Evolutionary conservation across 2,888 invertebrate species (phyloP).

Genomic region (Drosophila mulleri): DNA sequence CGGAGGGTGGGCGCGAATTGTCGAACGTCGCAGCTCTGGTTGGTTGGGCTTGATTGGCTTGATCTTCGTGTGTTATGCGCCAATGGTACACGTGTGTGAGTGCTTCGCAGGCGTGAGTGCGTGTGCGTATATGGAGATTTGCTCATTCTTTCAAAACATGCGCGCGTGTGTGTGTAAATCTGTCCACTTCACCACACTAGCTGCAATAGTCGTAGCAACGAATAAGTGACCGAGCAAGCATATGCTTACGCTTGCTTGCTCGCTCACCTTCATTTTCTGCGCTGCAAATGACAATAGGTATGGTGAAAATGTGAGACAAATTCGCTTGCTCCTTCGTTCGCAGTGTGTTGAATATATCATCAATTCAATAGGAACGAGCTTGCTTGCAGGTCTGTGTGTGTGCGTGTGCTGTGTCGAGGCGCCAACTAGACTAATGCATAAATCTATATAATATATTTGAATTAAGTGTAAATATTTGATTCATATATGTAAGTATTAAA

Average conservation of each 20-base stretch:
- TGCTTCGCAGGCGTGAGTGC: slow-evolving; percentile 14
- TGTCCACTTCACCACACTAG: background rate
- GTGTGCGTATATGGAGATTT: slow-evolving; percentile 12
- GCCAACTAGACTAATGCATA: slow-evolving; percentile 44
- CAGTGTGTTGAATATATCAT: background rate
- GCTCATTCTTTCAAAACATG: background rate
- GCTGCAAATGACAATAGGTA: background rate
- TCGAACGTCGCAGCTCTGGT: slow-evolving; percentile 37
- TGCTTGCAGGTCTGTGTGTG: background rate
- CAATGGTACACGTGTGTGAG: slow-evolving; percentile 31
- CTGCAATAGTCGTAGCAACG: background rate
- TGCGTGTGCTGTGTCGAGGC: slow-evolving; percentile 12
- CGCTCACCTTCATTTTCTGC: background rate
- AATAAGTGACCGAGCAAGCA: background rate
- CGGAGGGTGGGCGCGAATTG: slow-evolving; percentile 32
- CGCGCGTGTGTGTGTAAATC: background rate
- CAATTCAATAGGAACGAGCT: background rate
- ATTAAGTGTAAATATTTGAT: slow-evolving; percentile 34
- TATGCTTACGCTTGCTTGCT: too few species aligned
- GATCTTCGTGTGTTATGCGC: slow-evolving; percentile 45
- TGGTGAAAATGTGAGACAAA: background rate
- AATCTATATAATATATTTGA: slow-evolving; percentile 25
- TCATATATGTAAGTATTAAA: slow-evolving; percentile 36
- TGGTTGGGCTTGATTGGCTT: slow-evolving; percentile 47
- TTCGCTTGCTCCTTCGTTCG: background rate